Evolutionary conservation across 1,140 invertebrate species (phyloP).

Genomic region (Cataglyphis hispanica): DNA sequence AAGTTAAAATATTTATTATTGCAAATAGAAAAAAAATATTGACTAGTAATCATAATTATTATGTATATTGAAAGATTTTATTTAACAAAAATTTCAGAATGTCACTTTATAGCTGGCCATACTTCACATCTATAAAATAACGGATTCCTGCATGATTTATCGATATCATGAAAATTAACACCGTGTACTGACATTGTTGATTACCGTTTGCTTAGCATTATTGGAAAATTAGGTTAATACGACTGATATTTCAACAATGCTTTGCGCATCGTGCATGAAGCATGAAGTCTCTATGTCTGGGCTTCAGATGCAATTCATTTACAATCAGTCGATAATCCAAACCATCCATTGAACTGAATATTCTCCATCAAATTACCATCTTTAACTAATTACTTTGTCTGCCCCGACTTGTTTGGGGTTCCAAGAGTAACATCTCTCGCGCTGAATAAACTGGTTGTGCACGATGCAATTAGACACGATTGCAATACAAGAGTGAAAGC

Average conservation of each 20-base stretch:
- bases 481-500: slow-evolving; percentile 28
- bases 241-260: slow-evolving; percentile 57
- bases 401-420: slow-evolving; percentile 28
- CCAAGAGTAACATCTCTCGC: slow-evolving; percentile 44
- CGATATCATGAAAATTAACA: slow-evolving; percentile 56
- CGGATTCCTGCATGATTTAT: slow-evolving; percentile 36
- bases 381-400: slow-evolving; percentile 58
- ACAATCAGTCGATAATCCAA: slow-evolving; percentile 60
- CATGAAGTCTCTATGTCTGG: neutral
- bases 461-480: slow-evolving; percentile 47
- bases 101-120: neutral
- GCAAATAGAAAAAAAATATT: neutral
- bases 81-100: slow-evolving; percentile 53
- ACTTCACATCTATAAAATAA: slow-evolving; percentile 32
- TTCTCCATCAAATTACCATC: slow-evolving; percentile 57
- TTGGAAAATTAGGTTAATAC: slow-evolving; percentile 60
- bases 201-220: slow-evolving; percentile 41
- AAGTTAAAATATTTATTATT: neutral
- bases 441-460: slow-evolving; percentile 46
- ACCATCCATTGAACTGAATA: slow-evolving; percentile 54
- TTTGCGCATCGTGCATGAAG: slow-evolving; percentile 8
- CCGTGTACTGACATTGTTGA: slow-evolving; percentile 29
- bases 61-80: slow-evolving; percentile 61
- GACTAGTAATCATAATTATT: slow-evolving; percentile 32
- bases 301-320: slow-evolving; percentile 45